phyloP scores from a whole-genome alignment of 2,888 invertebrate genomes.

The Dioctria linearis region DNA sequence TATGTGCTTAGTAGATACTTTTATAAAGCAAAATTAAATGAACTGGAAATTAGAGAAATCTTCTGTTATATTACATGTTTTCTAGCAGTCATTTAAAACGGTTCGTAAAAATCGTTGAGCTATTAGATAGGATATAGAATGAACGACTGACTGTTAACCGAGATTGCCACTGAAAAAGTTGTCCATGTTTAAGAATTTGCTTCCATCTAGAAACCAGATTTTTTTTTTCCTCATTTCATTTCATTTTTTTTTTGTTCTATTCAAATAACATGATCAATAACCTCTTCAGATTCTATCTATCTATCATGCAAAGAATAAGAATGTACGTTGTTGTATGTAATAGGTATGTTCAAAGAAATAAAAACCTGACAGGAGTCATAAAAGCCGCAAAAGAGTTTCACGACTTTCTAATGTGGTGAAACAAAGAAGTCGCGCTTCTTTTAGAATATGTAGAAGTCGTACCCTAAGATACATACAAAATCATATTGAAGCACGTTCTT shows the following conservation, averaged over 20 bases:
- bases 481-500: background rate
- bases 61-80: background rate
- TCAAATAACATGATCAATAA: background rate
- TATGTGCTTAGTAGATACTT: background rate
- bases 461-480: background rate
- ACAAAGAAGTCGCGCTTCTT: conserved; percentile 9
- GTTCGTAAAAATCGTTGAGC: background rate
- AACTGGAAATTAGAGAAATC: background rate
- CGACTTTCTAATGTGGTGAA: conserved; percentile 19
- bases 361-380: background rate
- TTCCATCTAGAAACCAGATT: background rate
- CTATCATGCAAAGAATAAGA: background rate
- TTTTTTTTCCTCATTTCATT: background rate
- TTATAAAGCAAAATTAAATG: too few species aligned
- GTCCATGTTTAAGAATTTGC: background rate
- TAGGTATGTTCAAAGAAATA: background rate
- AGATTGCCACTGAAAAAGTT: background rate
- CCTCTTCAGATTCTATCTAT: background rate
- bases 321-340: background rate
- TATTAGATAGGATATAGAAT: too few species aligned
- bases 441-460: background rate
- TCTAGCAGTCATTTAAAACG: background rate
- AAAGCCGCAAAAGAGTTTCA: background rate
- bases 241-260: background rate
- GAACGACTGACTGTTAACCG: background rate